Evolutionary conservation across 1,140 invertebrate genomes (phyloP), one percentile per base, ranked within the genome.

Genomic region (Ericerus pela): DNA sequence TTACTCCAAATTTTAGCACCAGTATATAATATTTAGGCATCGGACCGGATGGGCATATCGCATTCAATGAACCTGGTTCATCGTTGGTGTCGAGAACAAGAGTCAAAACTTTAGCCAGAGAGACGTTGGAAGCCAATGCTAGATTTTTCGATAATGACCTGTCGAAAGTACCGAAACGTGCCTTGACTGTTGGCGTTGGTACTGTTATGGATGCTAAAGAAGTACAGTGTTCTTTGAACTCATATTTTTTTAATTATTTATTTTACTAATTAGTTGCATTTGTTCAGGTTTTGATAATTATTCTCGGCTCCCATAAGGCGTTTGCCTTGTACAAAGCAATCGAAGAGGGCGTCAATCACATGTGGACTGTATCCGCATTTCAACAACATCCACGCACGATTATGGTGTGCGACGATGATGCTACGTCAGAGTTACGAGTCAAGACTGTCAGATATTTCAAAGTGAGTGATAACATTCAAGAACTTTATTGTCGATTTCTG

Each of bases 371-470:
- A 22, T 96, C 92, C 20, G 94, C 94, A 27, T 97, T 99, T 73
- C 96, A 99, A 71, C 88, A 91, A 69, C 92, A 96, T 72, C 79
- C 84, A 33, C 79, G 82, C 61, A 84, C 89, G 4, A 76, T 98
- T 18, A 94, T 98, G 73, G 75, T 99, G 47, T 97, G 93, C 68
- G 96, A 99, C 70, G 95, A 99, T 73, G 91, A 95, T 71, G 94
- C 96, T 36, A 99, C 96, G 6, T 69, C 94, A 54, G 96, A 99
- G 73, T 74, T 99, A 56, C 79, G 88, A 65, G 94, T 99, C 18
- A 96, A 96, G 74, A 99, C 96, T 60, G 95, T 99, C 57, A 98
- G 97, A 76, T 99, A 98, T 70, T 99, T 98, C 71, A 97, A 98
- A 82, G 89, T 90, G 71, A 65, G 61, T 20, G 18, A 14, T 20